Conservation (phyloP, 1,140 invertebrate species). For the Cryptotermes secundus region DNA sequence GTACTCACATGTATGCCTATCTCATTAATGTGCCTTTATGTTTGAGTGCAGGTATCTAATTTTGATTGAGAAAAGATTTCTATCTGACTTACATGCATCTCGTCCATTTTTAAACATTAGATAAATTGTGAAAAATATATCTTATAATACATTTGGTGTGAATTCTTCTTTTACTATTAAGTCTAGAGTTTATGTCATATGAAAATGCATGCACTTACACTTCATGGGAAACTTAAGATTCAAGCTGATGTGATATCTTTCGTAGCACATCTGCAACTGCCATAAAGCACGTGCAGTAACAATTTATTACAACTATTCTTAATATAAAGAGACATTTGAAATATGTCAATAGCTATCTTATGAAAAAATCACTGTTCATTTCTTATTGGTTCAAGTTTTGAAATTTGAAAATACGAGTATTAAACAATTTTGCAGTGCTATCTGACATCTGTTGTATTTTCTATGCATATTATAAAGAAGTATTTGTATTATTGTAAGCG, state of each 20-base stretch:
- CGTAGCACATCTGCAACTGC: not conserved
- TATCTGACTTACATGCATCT: not conserved
- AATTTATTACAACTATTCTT: not conserved
- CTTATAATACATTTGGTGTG: slow-evolving; percentile 6
- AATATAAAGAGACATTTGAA: not conserved
- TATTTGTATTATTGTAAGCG: slow-evolving; percentile 29
- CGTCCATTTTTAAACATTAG: not conserved
- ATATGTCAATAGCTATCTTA: not conserved
- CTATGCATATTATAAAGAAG: slow-evolving; percentile 22
- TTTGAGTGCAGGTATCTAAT: not conserved
- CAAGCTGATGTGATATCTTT: not conserved
- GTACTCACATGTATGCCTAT: not conserved
- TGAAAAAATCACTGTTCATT: slow-evolving; percentile 9
- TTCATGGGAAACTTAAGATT: not conserved
- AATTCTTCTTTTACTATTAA: not conserved
- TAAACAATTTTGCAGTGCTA: slow-evolving; percentile 25
- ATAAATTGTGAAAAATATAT: slow-evolving; percentile 11
- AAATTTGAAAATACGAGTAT: not conserved
- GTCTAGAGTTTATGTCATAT: slow-evolving; percentile 1
- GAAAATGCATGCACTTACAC: not conserved
- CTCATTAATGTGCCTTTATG: not conserved
- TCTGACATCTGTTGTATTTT: not conserved
- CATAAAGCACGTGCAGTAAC: not conserved
- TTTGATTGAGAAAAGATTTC: slow-evolving; percentile 8
- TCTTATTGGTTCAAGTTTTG: slow-evolving; percentile 10